Evolutionary conservation across 2,113 vertebrate genomes (phyloP).

Genomic region (Oceanodroma tethys): DNA sequence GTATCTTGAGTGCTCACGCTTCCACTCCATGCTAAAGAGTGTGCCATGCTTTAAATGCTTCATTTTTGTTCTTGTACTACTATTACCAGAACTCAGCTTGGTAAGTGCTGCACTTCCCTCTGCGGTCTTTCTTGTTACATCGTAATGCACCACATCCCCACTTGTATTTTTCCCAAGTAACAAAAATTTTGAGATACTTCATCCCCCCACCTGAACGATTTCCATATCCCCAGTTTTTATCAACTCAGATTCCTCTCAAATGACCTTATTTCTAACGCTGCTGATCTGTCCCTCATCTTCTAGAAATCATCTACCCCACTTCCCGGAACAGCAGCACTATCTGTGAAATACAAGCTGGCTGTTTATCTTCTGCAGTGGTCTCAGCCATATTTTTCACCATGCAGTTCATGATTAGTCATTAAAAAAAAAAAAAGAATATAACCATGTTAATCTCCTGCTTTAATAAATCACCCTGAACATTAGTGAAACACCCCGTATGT

Average conservation of each 20-base stretch:
- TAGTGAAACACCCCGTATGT: neutral
- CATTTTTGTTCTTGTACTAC: neutral
- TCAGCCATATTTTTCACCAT: neutral
- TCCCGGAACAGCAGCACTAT: neutral
- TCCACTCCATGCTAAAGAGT: neutral
- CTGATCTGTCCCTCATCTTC: neutral
- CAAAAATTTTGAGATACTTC: neutral
- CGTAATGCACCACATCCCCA: fast-evolving
- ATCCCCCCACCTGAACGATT: neutral
- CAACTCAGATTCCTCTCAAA: neutral
- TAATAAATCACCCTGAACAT: neutral
- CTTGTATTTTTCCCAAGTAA: neutral
- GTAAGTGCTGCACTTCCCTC: neutral
- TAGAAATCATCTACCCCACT: neutral
- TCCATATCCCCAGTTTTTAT: neutral
- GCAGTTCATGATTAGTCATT: neutral
- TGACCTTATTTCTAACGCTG: neutral
- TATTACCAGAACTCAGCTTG: neutral
- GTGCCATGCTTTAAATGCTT: neutral
- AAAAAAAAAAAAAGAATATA: neutral
- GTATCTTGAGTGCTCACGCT: neutral
- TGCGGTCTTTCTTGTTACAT: neutral
- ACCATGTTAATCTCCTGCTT: neutral
- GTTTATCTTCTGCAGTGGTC: neutral
- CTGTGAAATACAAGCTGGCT: neutral